Evolutionary conservation across 2,113 vertebrate genomes (phyloP).

Genomic region (Erpornis zantholeuca): DNA sequence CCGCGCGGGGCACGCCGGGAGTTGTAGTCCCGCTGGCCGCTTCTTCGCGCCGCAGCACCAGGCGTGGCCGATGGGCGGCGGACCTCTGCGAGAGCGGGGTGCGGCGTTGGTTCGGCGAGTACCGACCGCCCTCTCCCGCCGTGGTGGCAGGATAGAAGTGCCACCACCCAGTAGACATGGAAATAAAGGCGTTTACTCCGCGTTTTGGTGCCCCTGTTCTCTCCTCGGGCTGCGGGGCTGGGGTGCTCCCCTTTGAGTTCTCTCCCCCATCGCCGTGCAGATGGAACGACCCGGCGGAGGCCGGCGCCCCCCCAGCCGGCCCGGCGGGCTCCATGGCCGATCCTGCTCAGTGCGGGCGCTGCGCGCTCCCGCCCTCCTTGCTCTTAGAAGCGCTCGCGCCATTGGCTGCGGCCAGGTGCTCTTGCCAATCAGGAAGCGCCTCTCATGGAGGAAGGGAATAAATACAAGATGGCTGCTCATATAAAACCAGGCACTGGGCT

Average conservation of each 20-base stretch:
- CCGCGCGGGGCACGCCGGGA: not conserved
- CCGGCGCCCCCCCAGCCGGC: not conserved
- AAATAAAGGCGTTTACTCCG: accelerated
- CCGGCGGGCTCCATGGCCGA: not conserved
- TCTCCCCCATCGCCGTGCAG: accelerated
- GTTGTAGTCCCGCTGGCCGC: not conserved
- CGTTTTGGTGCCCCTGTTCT: not conserved
- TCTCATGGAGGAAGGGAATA: conserved; percentile 93
- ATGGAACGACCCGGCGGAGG: not conserved
- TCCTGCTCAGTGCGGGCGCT: not conserved
- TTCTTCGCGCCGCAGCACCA: not conserved
- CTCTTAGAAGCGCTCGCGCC: conserved; percentile 18
- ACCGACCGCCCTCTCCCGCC: too few species aligned
- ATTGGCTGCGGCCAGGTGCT: conserved; percentile 75
- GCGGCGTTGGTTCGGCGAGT: accelerated
- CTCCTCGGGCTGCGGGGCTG: accelerated
- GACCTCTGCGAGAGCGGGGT: not conserved
- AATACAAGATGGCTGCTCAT: conserved; percentile 99
- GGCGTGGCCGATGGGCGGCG: not conserved
- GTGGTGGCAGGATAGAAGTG: accelerated
- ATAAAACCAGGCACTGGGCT: conserved; percentile 93
- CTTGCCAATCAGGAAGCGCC: conserved; percentile 86
- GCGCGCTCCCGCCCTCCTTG: conserved; percentile 16
- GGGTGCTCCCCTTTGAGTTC: accelerated
- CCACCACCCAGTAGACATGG: accelerated